These are phyloP conservation scores for Arctocebus calabarensis DNA, from an alignment of 2,797 vertebrate species.

Conservation along the genomic window DNA sequence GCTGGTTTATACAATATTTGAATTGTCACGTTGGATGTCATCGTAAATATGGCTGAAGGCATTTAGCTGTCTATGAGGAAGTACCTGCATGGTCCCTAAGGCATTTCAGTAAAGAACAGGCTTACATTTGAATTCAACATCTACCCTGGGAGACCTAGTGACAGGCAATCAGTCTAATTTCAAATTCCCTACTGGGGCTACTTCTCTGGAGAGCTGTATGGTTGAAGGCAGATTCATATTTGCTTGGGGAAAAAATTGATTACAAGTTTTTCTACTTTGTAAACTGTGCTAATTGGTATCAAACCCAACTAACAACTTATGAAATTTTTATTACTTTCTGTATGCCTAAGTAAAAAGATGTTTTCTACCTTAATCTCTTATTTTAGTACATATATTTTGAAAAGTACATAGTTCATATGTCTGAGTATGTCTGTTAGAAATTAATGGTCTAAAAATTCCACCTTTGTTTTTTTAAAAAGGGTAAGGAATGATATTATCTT, in stretches of 20 bases:
- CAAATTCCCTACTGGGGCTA: slow-evolving; percentile 54
- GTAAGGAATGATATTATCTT: not conserved
- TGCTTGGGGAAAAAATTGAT: slow-evolving; percentile 61
- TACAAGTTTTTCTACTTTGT: slow-evolving; percentile 66
- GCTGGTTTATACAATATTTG: slow-evolving; percentile 69
- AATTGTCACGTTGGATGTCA: slow-evolving; percentile 58
- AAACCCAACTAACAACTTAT: slow-evolving; percentile 50
- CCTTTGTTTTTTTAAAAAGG: slow-evolving; percentile 28
- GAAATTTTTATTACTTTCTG: slow-evolving; percentile 67
- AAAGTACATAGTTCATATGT: not conserved
- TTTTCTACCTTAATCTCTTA: slow-evolving; percentile 39
- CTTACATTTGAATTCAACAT: slow-evolving; percentile 60
- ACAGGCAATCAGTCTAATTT: slow-evolving; percentile 58
- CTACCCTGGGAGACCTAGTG: slow-evolving; percentile 32
- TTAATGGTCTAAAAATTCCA: not conserved
- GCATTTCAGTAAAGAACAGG: slow-evolving; percentile 69
- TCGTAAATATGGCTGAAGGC: slow-evolving; percentile 54
- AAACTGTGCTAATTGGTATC: slow-evolving; percentile 68
- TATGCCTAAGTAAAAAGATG: slow-evolving; percentile 34
- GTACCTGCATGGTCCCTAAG: slow-evolving; percentile 58
- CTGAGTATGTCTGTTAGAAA: not conserved
- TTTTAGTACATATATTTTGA: not conserved
- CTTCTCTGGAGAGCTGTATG: slow-evolving; percentile 55
- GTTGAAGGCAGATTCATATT: slow-evolving; percentile 72
- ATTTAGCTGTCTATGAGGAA: slow-evolving; percentile 69